These are phyloP conservation scores for Phalera bucephala DNA, from an alignment of 2,888 invertebrate genomes.

Conservation along the genomic window DNA sequence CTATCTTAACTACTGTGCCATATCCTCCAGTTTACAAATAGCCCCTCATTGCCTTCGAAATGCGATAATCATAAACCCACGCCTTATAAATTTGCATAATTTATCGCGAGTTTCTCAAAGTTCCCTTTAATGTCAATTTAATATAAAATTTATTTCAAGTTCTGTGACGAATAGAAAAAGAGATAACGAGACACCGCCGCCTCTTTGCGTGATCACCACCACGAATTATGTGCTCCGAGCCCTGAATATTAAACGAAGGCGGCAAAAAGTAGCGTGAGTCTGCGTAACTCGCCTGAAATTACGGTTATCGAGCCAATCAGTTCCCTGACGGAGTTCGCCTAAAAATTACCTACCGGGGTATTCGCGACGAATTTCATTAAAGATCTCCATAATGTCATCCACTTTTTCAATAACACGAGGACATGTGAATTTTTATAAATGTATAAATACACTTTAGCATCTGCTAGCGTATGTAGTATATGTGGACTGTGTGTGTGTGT, in stretches of 20 bases:
- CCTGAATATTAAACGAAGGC: conserved; percentile 66
- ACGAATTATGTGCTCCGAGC: conserved; percentile 68
- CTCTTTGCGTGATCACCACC: conserved; percentile 64
- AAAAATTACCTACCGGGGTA: conserved; percentile 37
- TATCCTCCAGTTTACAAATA: conserved; percentile 18
- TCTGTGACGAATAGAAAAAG: conserved; percentile 63
- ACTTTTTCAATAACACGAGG: conserved; percentile 47
- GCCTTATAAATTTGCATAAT: conserved; percentile 38
- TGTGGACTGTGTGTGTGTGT: too few relatives aligned
- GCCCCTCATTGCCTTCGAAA: conserved; percentile 27
- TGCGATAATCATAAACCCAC: conserved; percentile 35
- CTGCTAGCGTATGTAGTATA: too few relatives aligned
- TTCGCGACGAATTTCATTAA: conserved; percentile 45
- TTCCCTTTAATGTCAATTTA: conserved; percentile 53
- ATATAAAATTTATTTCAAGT: conserved; percentile 54
- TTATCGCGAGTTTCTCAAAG: conserved; percentile 39
- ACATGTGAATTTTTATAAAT: conserved; percentile 40
- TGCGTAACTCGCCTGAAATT: conserved; percentile 61
- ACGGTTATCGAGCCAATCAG: conserved; percentile 64
- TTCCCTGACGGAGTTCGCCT: conserved; percentile 39
- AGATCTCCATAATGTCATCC: conserved; percentile 41
- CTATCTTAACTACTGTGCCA: conserved; percentile 11
- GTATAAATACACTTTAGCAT: too few relatives aligned
- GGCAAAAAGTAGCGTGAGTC: conserved; percentile 51
- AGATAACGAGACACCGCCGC: conserved; percentile 62